Conservation (phyloP, 2,888 invertebrate genomes). For the Pocota personata region DNA sequence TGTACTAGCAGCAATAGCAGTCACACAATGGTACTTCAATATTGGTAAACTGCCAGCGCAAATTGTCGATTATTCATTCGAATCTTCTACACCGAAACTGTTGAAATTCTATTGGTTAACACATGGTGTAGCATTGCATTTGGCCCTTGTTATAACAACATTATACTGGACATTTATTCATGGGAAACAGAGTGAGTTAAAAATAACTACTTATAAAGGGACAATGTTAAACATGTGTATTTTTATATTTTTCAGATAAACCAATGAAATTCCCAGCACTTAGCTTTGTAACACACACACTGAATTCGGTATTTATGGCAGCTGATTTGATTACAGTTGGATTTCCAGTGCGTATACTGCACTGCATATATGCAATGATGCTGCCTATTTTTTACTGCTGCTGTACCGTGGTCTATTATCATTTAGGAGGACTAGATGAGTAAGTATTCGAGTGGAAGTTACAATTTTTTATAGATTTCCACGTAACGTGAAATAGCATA, state of each 20-base stretch:
- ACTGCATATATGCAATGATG: constrained; percentile 86
- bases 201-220: background rate
- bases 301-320: constrained; percentile 89
- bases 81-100: constrained; percentile 76
- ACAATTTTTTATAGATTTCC: too few relatives aligned
- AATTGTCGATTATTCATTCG: constrained; percentile 73
- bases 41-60: constrained; percentile 75
- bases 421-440: constrained; percentile 86
- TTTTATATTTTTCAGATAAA: constrained; percentile 82
- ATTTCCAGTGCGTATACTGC: constrained; percentile 88
- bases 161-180: constrained; percentile 87
- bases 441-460: constrained; percentile 78
- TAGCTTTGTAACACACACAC: constrained; percentile 89
- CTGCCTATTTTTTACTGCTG: constrained; percentile 84
- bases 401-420: constrained; percentile 86
- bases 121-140: constrained; percentile 86
- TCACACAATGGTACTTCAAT: constrained; percentile 81
- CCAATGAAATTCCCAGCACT: constrained; percentile 86
- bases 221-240: background rate
- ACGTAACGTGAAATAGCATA: too few relatives aligned
- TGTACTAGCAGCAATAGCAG: constrained; percentile 79
- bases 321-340: constrained; percentile 88
- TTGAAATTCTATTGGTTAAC: constrained; percentile 87
- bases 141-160: constrained; percentile 88
- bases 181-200: constrained; percentile 80